Conservation (phyloP, 1,140 invertebrate species). For the Venturia canescens region DNA sequence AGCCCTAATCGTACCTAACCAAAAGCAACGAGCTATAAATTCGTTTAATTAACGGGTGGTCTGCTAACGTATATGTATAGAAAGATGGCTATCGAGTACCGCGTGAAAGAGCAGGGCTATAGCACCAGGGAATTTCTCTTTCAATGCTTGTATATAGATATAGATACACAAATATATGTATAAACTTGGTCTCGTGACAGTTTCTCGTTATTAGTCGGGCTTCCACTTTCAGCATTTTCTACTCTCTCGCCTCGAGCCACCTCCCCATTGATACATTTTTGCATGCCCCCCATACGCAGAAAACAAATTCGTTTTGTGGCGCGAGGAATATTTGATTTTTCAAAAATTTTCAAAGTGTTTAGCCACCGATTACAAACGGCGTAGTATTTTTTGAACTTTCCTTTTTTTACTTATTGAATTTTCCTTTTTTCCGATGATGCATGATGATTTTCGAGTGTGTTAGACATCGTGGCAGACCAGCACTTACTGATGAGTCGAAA, state of each 20-base stretch:
- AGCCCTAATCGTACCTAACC: slow-evolving; percentile 39
- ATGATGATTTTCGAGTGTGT: too few species aligned
- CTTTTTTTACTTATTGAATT: too few species aligned
- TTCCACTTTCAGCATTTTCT: slow-evolving; percentile 27
- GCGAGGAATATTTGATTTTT: too few species aligned
- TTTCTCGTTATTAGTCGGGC: slow-evolving; percentile 38
- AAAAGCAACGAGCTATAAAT: slow-evolving; percentile 46
- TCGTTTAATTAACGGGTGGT: slow-evolving; percentile 40
- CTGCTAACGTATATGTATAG: slow-evolving; percentile 7
- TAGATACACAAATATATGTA: background rate
- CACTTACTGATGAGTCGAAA: too few species aligned
- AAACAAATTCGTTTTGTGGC: too few species aligned
- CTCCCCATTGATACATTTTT: too few species aligned
- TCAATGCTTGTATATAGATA: background rate
- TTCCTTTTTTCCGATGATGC: too few species aligned
- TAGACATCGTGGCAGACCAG: too few species aligned
- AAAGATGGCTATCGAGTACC: slow-evolving; percentile 25
- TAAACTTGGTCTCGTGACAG: slow-evolving; percentile 18
- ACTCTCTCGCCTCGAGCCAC: slow-evolving; percentile 14
- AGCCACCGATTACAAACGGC: too few species aligned
- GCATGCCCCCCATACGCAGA: too few species aligned
- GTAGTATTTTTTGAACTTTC: too few species aligned
- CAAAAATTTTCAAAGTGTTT: too few species aligned
- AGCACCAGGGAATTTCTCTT: slow-evolving; percentile 10
- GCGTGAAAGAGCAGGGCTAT: slow-evolving; percentile 12